These are phyloP conservation scores for Theonella swinhoei DNA, from an alignment of 37 sponge, comb jelly and placozoan genomes.

Conservation along the genomic window DNA sequence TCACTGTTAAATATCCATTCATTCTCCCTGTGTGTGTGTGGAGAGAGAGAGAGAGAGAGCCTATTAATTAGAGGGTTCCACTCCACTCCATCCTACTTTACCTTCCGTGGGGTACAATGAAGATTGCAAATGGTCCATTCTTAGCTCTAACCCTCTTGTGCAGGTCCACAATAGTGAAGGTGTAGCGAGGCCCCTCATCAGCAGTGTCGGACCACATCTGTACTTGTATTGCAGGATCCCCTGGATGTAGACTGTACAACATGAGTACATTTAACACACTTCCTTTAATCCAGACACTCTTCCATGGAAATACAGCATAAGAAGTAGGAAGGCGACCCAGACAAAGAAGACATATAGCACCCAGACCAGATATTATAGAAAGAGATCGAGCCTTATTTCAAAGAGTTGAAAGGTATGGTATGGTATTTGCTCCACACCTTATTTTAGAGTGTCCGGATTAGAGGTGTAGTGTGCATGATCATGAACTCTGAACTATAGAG, in stretches of 20 bases:
- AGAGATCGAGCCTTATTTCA: no score
- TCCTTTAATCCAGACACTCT: no score
- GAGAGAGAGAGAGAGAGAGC: not conserved
- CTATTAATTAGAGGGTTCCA: not conserved
- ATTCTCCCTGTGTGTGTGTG: constrained; percentile 52
- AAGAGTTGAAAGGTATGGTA: no score
- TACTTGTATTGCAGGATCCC: constrained; percentile 42
- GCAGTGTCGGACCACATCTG: constrained; percentile 65
- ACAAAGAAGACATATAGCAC: no score
- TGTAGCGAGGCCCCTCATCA: constrained; percentile 62
- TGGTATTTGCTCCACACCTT: no score
- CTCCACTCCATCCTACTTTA: constrained; percentile 3
- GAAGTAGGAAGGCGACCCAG: no score
- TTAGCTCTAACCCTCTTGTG: constrained; percentile 14
- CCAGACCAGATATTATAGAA: no score
- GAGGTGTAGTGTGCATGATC: no score
- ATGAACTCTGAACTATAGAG: no score
- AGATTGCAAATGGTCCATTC: constrained; percentile 85
- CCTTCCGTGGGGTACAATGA: constrained; percentile 91
- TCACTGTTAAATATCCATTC: constrained; percentile 81
- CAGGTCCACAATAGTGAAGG: constrained; percentile 68
- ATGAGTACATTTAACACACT: not conserved
- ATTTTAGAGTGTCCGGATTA: no score
- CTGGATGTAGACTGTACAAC: constrained; percentile 45
- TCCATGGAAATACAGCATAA: no score